Evolutionary conservation across 1,140 invertebrate genomes (phyloP).

Genomic region (Atopsyche davidsoni): DNA sequence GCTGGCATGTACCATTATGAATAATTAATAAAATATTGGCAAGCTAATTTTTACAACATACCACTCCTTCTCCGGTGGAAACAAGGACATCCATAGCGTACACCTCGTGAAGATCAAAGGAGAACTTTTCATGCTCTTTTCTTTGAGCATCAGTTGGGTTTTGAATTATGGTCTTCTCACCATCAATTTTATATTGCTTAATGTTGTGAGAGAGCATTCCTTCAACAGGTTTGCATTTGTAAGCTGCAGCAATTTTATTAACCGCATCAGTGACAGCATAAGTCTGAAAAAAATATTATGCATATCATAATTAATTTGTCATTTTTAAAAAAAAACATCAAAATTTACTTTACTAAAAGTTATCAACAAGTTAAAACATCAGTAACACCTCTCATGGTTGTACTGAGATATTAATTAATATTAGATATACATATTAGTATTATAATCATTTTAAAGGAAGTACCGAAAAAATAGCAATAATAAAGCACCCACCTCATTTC

Average conservation of each 20-base stretch:
- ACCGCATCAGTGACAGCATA: slow-evolving; percentile 89
- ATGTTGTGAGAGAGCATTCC: slow-evolving; percentile 98
- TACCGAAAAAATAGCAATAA: too few relatives aligned
- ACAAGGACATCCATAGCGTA: slow-evolving; percentile 98
- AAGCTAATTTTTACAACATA: too few relatives aligned
- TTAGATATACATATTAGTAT: too few relatives aligned
- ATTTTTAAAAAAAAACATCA: slow-evolving; percentile 15
- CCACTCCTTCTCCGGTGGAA: slow-evolving; percentile 84
- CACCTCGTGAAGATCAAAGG: slow-evolving; percentile 94
- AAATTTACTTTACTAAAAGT: slow-evolving; percentile 27
- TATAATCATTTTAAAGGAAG: too few relatives aligned
- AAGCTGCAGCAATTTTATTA: slow-evolving; percentile 87
- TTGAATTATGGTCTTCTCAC: slow-evolving; percentile 98
- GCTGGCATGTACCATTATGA: too few relatives aligned
- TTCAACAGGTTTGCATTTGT: slow-evolving; percentile 96
- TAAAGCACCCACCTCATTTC: slow-evolving; percentile 65
- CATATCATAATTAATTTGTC: not conserved
- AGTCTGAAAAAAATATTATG: slow-evolving; percentile 61
- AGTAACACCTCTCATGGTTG: slow-evolving; percentile 35
- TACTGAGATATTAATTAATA: slow-evolving; percentile 12
- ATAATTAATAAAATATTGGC: too few relatives aligned
- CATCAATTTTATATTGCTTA: slow-evolving; percentile 95
- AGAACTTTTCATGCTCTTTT: slow-evolving; percentile 96
- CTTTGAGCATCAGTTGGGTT: slow-evolving; percentile 96
- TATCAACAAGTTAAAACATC: slow-evolving; percentile 33